Evolutionary conservation across 2,113 vertebrate species (phyloP), one percentile per base, ranked within the genome.

Genomic region (Ceuthmochares aereus): DNA sequence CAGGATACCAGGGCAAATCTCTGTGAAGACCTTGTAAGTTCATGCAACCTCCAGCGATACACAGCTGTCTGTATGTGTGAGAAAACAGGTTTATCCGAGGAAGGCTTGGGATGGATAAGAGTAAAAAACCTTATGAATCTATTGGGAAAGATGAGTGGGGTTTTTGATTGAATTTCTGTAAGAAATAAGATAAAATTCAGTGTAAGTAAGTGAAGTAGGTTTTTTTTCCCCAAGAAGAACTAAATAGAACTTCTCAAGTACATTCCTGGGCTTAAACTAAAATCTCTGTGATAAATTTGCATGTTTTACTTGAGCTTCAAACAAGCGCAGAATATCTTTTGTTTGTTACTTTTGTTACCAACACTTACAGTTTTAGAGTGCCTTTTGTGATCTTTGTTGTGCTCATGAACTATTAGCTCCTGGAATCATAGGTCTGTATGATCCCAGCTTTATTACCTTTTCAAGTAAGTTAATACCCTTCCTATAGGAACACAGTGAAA

Each of bases 21-120:
- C 6, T 98, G 98, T 54, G 97, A 98, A 96, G 97, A 98, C 92
- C 99, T 98, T 98, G 99, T 99, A 97, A 99, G 99, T 99, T 89
- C 40, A 66, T 70, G 27, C 59, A 37, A 30, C 25, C 26, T 34
- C 40, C 51, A 59, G 27, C 89, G 70, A 87, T 67, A 72, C 37
- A 58, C 29, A 93, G 37, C 23, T 89, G 6, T 29, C 21, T 63
- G 18, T 22, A 32, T 26, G 42, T 54, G 30, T 81, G 59, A 77
- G 63, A 51, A 56, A 80, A 77, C 12, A 59, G 23, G 10, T 23
- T 6, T 67, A 9, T 7, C 18, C 23, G 22, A 77, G 34, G 30
- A 77, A 75, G 68, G 55, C 22, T 55, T 40, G 51, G 21, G 32
- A 56, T 43, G 63, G 47, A 77, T 88, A 73, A 78, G 29, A 29